phyloP scores from a whole-genome alignment of 2,113 vertebrate genomes.

The Alces alces region DNA sequence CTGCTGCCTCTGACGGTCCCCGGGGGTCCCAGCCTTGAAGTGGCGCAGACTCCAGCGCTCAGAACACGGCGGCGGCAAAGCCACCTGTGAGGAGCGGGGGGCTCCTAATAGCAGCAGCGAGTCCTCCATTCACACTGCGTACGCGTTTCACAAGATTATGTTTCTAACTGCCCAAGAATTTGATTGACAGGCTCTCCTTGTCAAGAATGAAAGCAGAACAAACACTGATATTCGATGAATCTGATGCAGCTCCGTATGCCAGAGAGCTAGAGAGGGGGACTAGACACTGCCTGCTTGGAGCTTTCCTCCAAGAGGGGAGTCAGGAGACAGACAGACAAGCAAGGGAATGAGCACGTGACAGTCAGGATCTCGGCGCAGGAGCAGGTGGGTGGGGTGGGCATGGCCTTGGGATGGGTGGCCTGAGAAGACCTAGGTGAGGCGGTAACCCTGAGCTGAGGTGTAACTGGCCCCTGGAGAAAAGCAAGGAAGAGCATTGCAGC shows the following conservation, averaged over 20 bases:
- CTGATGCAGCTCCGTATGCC: rapidly evolving
- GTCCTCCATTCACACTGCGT: not conserved
- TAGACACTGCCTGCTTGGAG: rapidly evolving
- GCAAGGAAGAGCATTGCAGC: rapidly evolving
- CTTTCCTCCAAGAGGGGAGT: not conserved
- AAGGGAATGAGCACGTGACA: rapidly evolving
- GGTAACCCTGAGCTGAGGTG: not conserved
- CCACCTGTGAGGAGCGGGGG: not conserved
- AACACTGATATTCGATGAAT: rapidly evolving
- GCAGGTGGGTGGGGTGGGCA: not conserved
- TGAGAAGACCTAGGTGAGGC: not conserved
- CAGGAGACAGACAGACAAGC: not conserved
- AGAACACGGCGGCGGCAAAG: rapidly evolving
- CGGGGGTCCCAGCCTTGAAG: not conserved
- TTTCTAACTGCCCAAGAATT: not conserved
- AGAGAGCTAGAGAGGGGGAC: rapidly evolving
- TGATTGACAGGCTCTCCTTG: not conserved
- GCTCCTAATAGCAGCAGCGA: rapidly evolving
- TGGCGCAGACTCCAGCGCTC: rapidly evolving
- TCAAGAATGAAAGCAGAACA: not conserved
- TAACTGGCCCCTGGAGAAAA: not conserved
- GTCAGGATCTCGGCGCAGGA: rapidly evolving
- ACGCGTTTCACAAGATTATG: rapidly evolving
- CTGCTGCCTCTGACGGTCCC: not conserved
- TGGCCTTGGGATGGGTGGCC: not conserved